Evolutionary conservation across 1,140 invertebrate species (phyloP), one percentile per base, ranked within the genome.

Genomic region (Metopolophium dirhodum): DNA sequence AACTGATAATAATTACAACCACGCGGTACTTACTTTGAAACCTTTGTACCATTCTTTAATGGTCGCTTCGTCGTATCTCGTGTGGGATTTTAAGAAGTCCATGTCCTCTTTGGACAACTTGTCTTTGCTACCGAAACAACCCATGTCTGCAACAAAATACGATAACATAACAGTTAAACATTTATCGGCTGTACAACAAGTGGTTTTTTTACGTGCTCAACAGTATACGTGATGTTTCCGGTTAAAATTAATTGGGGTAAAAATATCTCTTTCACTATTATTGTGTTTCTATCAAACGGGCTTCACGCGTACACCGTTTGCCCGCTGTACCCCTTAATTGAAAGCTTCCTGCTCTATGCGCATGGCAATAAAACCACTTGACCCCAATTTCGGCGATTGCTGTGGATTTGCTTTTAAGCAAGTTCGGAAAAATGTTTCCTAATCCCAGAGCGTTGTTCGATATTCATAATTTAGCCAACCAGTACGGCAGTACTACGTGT

Each of bases 41-140:
- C 98, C 98, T 96, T 99, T 99, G 95, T 99, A 99, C 98, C 98
- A 99, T 96, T 99, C 98, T 95, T 99, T 99, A 95, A 99, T 99
- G 94, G 98, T 99, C 93, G 98, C 98, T 95, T 99, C 98, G 95
- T 99, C 98, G 95, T 99, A 99, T 94, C 98, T 97, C 90, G 98
- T 99, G 95, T 99, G 98, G 87, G 97, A 97, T 95, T 99, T 99
- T 93, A 99, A 96, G 95, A 99, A 99, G 95, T 99, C 98, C 97
- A 99, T 98, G 95, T 99, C 98, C 95, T 99, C 98, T 96, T 99
- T 99, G 95, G 98, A 98, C 94, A 99, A 96, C 95, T 98, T 98
- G 95, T 98, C 98, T 96, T 99, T 99, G 96, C 98, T 98, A 95
- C 98, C 98, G 95, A 98, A 98, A 96, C 98, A 98, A 95, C 98